Evolutionary conservation across 2,888 invertebrate species (phyloP).

Genomic region (Thymelicus acteon): DNA sequence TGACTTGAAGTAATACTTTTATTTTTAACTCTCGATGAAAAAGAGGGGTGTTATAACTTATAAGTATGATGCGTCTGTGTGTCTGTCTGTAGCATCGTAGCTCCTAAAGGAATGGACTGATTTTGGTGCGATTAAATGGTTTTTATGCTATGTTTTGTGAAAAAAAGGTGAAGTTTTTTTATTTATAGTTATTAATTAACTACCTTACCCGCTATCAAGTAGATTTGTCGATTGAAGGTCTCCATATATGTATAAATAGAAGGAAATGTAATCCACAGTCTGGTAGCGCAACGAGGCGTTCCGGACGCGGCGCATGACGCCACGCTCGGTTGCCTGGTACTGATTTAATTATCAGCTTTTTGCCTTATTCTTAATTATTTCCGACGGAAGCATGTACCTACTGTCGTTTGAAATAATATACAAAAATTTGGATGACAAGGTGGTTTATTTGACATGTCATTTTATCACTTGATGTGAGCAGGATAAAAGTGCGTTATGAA

Average conservation of each 20-base stretch:
- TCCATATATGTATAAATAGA: slow-evolving; percentile 7
- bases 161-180: too few species aligned
- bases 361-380: slow-evolving; percentile 71
- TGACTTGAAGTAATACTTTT: too few species aligned
- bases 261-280: slow-evolving; percentile 15
- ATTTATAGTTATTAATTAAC: too few species aligned
- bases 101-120: too few species aligned
- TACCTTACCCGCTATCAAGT: too few species aligned
- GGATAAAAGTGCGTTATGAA: neutral
- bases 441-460: neutral
- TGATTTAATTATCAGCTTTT: slow-evolving; percentile 75
- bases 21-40: too few species aligned
- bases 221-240: too few species aligned
- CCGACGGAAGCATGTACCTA: slow-evolving; percentile 57
- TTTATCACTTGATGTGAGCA: neutral
- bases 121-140: too few species aligned
- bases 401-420: slow-evolving; percentile 20
- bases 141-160: too few species aligned
- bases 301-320: slow-evolving; percentile 55
- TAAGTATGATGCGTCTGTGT: too few species aligned
- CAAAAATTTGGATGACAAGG: neutral
- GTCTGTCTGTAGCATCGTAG: too few species aligned
- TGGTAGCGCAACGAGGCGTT: slow-evolving; percentile 4
- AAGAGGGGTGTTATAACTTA: too few species aligned
- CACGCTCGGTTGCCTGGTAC: slow-evolving; percentile 68